Conservation (phyloP, 1,140 invertebrate species). For the Trissolcus basalis region DNA sequence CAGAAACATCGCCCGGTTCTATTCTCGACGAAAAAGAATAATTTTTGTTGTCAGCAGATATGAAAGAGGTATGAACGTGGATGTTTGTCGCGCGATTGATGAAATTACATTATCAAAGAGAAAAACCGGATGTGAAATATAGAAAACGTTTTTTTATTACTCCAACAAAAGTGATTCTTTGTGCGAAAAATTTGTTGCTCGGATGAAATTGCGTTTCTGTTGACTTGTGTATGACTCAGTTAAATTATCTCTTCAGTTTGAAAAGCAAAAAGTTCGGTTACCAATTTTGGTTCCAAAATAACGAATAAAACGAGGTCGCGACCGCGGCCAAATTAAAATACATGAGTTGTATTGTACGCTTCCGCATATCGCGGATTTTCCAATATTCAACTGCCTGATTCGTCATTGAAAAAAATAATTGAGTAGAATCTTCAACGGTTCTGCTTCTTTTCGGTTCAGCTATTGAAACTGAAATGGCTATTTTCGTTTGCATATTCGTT, state of each 20-base stretch:
- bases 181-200: conserved; percentile 20
- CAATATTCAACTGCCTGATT: conserved; percentile 33
- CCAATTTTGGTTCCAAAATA: conserved; percentile 35
- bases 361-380: conserved; percentile 19
- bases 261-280: conserved; percentile 25
- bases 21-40: too few species aligned
- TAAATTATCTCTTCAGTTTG: conserved; percentile 35
- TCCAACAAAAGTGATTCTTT: conserved; percentile 12
- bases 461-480: conserved; percentile 9
- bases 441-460: conserved; percentile 25
- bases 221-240: conserved; percentile 35
- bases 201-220: conserved; percentile 34
- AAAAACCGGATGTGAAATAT: conserved; percentile 27
- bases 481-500: too few species aligned
- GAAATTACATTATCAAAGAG: conserved; percentile 26
- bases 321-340: conserved; percentile 36
- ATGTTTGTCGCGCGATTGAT: too few species aligned
- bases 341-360: conserved; percentile 17
- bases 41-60: too few species aligned
- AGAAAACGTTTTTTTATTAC: conserved; percentile 39
- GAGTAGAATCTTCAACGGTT: not conserved
- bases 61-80: too few species aligned
- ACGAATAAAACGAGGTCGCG: conserved; percentile 11
- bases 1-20: too few species aligned
- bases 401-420: conserved; percentile 28